Base-by-base conservation (phyloP, 2,113 vertebrate genomes). In the Panthera leo region DNA sequence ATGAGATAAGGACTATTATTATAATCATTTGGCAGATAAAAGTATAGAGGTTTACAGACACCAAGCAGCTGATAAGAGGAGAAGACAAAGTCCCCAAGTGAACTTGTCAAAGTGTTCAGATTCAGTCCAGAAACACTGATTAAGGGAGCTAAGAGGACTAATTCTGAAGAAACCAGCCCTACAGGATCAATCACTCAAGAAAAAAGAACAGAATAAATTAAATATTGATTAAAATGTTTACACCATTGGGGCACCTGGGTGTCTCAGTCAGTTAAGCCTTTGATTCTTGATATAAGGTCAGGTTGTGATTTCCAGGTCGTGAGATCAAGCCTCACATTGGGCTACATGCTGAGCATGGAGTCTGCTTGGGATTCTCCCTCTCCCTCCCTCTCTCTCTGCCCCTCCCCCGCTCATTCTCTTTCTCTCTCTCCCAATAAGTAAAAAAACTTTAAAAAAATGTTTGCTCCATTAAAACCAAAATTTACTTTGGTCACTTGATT, bases 221-320 rank as follows among this genome's bases (percentile, higher is more conserved):
- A 97, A 87, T n/a, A 23, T 16, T 73, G 18, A 86, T 95, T 94
- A 94, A 95, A 94, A 75, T 21, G 5, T 92, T 95, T 88, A 78
- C 39, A 91, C 29, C 27, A 88, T 75, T 93, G 58, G 58, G 58
- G 58, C 21, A 61, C 58, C 58, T 23, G 21, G 21, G 58, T 61
- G 58, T 21, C 58, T 23, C 58, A 61, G 58, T 23, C 19, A 23
- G 58, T 23, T 61, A 61, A 61, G 21, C 58, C 58, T 61, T 21
- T 61, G 58, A 61, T 21, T 61, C 58, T 61, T 61, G 58, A 61
- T 61, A 23, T 61, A 21, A 61, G 21, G 21, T 61, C 58, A 61
- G 23, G 21, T 61, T 21, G 58, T 61, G 58, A 61, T 61, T 61
- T 61, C 58, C 58, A 61, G 58, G 21, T 61, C 9, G 3, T 61